Evolutionary conservation across 2,113 vertebrate species (phyloP).

Genomic region (Phyllostomus hastatus): DNA sequence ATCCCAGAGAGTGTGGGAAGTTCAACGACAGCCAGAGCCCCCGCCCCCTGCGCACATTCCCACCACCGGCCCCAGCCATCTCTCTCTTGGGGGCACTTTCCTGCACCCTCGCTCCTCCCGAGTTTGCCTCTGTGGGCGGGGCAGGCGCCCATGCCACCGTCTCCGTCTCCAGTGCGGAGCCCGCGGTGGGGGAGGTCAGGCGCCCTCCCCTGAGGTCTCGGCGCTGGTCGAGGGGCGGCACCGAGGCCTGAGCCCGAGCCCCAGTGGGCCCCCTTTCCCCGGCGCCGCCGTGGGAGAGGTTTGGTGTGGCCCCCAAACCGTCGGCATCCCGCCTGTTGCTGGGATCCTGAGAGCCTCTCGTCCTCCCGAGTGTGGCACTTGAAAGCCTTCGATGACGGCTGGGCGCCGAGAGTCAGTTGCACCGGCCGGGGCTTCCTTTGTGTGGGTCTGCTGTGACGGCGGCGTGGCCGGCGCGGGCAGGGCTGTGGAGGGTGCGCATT

Average conservation of each 20-base stretch:
- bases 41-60: fast-evolving
- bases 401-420: background rate
- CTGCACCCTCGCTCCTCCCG: background rate
- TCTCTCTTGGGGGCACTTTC: fast-evolving
- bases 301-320: slow-evolving; percentile 9
- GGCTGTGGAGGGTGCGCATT: background rate
- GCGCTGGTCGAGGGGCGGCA: background rate
- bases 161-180: background rate
- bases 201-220: background rate
- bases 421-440: background rate
- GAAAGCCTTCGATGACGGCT: background rate
- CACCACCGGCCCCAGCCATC: background rate
- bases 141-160: background rate
- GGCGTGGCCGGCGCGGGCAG: background rate
- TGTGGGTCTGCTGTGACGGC: background rate
- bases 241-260: background rate
- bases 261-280: background rate
- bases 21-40: background rate
- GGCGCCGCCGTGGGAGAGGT: background rate
- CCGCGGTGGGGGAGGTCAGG: background rate
- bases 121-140: fast-evolving
- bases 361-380: background rate
- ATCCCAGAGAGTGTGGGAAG: background rate
- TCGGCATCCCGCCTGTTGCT: background rate
- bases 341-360: slow-evolving; percentile 53